A percentile compares a stretch with the other conserved stretches of the same genome.
These are phyloP conservation scores for Cyaniris semiargus DNA, from an alignment of 2,888 invertebrate genomes.

Conservation along the genomic window DNA sequence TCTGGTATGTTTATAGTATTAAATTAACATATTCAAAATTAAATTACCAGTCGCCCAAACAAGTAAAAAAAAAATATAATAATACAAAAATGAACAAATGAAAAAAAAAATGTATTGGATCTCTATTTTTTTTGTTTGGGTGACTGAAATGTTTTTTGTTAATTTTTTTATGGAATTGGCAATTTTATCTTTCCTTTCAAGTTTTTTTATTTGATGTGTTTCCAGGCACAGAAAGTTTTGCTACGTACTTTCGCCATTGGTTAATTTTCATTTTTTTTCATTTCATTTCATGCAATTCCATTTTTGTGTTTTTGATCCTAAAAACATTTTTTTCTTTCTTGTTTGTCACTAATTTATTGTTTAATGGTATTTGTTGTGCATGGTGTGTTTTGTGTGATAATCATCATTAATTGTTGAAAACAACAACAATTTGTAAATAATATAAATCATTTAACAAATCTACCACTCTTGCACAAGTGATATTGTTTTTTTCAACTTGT, in stretches of 20 bases:
- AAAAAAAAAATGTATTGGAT: background rate
- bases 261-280: conserved; percentile 45
- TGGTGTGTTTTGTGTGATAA: conserved; percentile 34
- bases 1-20: conserved; percentile 44
- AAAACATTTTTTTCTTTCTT: conserved; percentile 36
- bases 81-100: background rate
- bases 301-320: conserved; percentile 40
- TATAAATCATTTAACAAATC: background rate
- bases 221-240: conserved; percentile 22
- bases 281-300: conserved; percentile 60
- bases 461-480: background rate
- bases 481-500: background rate
- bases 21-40: conserved; percentile 6
- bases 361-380: conserved; percentile 43
- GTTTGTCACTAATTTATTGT: conserved; percentile 59
- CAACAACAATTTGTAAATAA: background rate
- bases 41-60: background rate
- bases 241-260: conserved; percentile 18
- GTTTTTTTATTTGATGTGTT: background rate
- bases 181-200: background rate
- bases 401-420: background rate
- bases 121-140: background rate
- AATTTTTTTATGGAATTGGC: background rate
- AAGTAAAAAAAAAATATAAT: background rate
- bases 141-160: background rate